phyloP scores from a whole-genome alignment of 1,140 invertebrate genomes.

The Caenorhabditis elegans region DNA sequence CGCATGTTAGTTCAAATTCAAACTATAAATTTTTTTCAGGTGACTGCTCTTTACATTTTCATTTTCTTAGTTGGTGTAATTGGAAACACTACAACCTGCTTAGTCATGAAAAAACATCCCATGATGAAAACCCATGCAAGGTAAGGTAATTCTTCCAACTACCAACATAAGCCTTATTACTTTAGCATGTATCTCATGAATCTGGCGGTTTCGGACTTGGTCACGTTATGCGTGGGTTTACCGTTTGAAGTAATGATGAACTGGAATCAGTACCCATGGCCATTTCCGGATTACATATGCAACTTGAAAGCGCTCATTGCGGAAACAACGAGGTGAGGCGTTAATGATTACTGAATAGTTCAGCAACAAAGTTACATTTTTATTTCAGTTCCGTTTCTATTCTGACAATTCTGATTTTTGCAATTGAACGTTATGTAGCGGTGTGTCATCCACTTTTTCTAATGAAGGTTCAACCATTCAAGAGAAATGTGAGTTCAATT shows the following conservation, averaged over 20 bases:
- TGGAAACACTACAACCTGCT: constrained; percentile 85
- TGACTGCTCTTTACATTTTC: constrained; percentile 76
- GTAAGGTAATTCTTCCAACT: neutral
- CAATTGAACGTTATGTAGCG: constrained; percentile 83
- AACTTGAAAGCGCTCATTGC: constrained; percentile 79
- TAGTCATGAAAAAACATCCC: constrained; percentile 74
- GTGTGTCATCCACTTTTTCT: constrained; percentile 46
- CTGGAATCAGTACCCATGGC: constrained; percentile 48
- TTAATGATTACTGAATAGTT: neutral
- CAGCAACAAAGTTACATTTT: neutral
- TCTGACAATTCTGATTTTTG: constrained; percentile 85
- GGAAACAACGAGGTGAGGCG: constrained; percentile 74
- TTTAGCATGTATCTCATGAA: constrained; percentile 43
- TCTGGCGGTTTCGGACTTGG: constrained; percentile 44
- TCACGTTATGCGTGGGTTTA: constrained; percentile 42
- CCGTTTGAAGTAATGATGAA: constrained; percentile 47
- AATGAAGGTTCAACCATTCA: constrained; percentile 36
- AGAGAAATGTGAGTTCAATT: constrained; percentile 27
- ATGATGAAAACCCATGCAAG: constrained; percentile 44
- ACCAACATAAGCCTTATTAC: neutral
- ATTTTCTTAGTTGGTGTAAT: constrained; percentile 83
- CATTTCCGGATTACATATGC: constrained; percentile 82
- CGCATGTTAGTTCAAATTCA: too few relatives aligned
- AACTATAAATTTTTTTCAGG: too few relatives aligned
- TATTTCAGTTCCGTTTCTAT: constrained; percentile 80